Evolutionary conservation across 2,113 vertebrate genomes (phyloP).

Genomic region (Osmerus mordax): DNA sequence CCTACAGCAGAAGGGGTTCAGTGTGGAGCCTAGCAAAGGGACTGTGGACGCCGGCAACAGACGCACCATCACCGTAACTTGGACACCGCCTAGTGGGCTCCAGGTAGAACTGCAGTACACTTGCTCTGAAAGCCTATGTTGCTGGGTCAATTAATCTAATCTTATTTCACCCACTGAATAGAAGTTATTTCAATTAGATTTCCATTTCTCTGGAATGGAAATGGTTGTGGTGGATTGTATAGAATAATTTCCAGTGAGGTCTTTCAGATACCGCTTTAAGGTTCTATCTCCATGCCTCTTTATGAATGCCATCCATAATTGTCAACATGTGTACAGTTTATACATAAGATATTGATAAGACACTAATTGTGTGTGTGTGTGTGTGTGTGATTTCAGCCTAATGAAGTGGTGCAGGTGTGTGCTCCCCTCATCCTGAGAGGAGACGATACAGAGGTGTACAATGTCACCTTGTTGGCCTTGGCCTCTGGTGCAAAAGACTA

Average conservation of each 20-base stretch:
- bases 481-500: conserved; percentile 30
- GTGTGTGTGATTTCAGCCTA: conserved; percentile 66
- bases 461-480: conserved; percentile 63
- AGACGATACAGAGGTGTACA: conserved; percentile 75
- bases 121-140: background rate
- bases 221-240: too few relatives aligned
- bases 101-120: conserved; percentile 60
- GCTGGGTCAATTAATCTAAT: background rate
- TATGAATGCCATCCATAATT: too few relatives aligned
- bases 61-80: conserved; percentile 74
- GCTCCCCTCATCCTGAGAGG: conserved; percentile 76
- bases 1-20: conserved; percentile 80
- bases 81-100: conserved; percentile 77
- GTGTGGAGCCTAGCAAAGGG: conserved; percentile 68
- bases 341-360: too few relatives aligned
- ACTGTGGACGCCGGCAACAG: conserved; percentile 69
- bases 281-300: too few relatives aligned
- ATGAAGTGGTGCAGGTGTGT: conserved; percentile 68
- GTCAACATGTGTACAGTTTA: too few relatives aligned
- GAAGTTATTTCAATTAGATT: background rate
- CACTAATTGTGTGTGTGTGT: background rate
- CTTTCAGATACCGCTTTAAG: too few relatives aligned
- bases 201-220: too few relatives aligned
- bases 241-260: too few relatives aligned
- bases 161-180: background rate